Conservation (phyloP, 1,140 invertebrate genomes). For the Hycleus phaleratus region DNA sequence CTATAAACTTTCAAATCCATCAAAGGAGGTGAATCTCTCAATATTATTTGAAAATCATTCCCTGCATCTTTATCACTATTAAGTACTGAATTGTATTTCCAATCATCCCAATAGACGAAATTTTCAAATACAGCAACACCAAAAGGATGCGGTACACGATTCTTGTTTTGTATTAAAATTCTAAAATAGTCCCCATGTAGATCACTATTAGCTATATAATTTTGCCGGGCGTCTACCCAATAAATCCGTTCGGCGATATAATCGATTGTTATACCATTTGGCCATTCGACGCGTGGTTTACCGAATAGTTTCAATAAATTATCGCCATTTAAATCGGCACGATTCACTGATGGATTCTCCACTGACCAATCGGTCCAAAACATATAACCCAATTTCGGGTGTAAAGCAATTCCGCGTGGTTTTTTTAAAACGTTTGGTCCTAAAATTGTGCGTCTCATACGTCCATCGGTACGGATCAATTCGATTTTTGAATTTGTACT, state of each 20-base stretch:
- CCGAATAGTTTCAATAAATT: conserved; percentile 63
- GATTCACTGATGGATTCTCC: conserved; percentile 65
- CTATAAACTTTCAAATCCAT: conserved; percentile 82
- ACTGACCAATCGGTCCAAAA: conserved; percentile 93
- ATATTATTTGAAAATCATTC: conserved; percentile 52
- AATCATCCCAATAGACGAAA: conserved; percentile 86
- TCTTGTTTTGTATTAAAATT: conserved; percentile 57
- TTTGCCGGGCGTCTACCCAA: conserved; percentile 78
- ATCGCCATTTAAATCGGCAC: conserved; percentile 78
- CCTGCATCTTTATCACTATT: conserved; percentile 61
- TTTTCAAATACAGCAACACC: conserved; percentile 73
- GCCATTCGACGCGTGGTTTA: conserved; percentile 66
- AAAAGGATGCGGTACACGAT: conserved; percentile 71
- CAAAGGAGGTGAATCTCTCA: conserved; percentile 54
- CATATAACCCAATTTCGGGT: conserved; percentile 75
- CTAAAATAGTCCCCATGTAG: conserved; percentile 72
- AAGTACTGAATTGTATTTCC: conserved; percentile 70
- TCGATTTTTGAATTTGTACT: conserved; percentile 69
- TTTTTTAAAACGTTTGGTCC: conserved; percentile 62
- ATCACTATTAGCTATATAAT: conserved; percentile 79
- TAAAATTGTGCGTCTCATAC: conserved; percentile 71
- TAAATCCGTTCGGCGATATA: conserved; percentile 70
- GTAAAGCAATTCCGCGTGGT: conserved; percentile 80
- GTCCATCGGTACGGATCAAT: conserved; percentile 68
- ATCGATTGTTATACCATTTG: conserved; percentile 82